Percentiles rank a stretch among this genome's conserved stretches.
Conservation (phyloP, 1,140 invertebrate species). For the Parasteatoda tepidariorum region DNA sequence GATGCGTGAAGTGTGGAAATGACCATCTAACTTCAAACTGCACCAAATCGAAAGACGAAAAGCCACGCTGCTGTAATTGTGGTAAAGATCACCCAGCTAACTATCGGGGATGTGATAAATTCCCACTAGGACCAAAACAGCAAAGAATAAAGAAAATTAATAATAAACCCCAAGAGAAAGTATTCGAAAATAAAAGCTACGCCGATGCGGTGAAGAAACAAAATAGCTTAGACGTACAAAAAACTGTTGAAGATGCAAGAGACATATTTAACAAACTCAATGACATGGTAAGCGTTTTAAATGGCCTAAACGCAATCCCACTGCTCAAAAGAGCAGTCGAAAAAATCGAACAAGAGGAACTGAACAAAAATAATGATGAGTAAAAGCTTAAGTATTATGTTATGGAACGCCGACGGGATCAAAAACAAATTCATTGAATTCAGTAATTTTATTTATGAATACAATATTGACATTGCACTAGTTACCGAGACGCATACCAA, state of each 20-base stretch:
- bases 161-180: not conserved
- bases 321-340: not conserved
- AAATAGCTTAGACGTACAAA: not conserved
- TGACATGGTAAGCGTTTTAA: not conserved
- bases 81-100: not conserved
- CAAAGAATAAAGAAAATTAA: not conserved
- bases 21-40: not conserved
- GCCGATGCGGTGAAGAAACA: not conserved
- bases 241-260: not conserved
- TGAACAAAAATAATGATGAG: not conserved
- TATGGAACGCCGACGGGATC: not conserved
- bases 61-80: not conserved
- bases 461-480: too few relatives aligned
- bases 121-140: not conserved
- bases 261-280: not conserved
- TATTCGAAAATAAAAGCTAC: not conserved
- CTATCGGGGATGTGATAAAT: not conserved
- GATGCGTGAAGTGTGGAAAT: not conserved
- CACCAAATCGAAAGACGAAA: not conserved
- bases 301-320: not conserved
- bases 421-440: not conserved
- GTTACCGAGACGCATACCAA: too few relatives aligned
- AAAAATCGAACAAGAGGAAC: not conserved
- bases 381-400: not conserved
- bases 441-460: too few relatives aligned